A percentile compares a stretch with the other conserved stretches of the same genome.
These are phyloP conservation scores for Marasmarcha lunaedactyla DNA, from an alignment of 2,888 invertebrate genomes.

Conservation along the genomic window DNA sequence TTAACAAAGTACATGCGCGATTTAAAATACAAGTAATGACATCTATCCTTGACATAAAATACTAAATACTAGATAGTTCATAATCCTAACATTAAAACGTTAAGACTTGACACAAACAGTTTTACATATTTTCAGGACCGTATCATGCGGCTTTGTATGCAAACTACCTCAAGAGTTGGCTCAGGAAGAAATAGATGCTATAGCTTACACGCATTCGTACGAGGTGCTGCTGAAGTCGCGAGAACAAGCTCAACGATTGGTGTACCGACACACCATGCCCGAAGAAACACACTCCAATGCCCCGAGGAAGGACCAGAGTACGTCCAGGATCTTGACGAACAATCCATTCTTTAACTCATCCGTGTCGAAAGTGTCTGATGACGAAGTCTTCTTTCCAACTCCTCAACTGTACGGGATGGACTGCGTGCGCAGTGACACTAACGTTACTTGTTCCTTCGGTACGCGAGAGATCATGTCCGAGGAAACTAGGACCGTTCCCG, in stretches of 20 bases:
- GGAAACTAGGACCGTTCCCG: conserved; percentile 11
- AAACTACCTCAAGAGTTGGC: conserved; percentile 46
- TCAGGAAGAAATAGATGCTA: conserved; percentile 45
- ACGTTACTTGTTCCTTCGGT: conserved; percentile 46
- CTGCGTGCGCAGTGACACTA: conserved; percentile 36
- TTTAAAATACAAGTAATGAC: no score
- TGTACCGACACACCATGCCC: conserved; percentile 51
- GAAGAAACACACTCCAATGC: conserved; percentile 27
- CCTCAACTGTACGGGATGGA: conserved; percentile 58
- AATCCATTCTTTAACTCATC: conserved; percentile 69
- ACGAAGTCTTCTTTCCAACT: conserved; percentile 73
- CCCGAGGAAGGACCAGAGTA: conserved; percentile 60
- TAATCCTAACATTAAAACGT: no score
- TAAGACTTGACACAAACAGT: no score
- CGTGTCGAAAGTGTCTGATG: conserved; percentile 66
- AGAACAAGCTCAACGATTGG: conserved; percentile 35
- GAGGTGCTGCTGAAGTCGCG: conserved; percentile 60
- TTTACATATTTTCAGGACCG: conserved; percentile 34
- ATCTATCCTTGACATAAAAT: no score
- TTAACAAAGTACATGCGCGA: no score
- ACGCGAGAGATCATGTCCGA: conserved; percentile 36
- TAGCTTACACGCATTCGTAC: conserved; percentile 65
- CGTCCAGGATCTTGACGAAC: conserved; percentile 65
- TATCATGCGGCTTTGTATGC: conserved; percentile 73
- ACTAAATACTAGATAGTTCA: no score